Evolutionary conservation across 2,113 vertebrate genomes (phyloP).

Genomic region (Salminus brasiliensis): DNA sequence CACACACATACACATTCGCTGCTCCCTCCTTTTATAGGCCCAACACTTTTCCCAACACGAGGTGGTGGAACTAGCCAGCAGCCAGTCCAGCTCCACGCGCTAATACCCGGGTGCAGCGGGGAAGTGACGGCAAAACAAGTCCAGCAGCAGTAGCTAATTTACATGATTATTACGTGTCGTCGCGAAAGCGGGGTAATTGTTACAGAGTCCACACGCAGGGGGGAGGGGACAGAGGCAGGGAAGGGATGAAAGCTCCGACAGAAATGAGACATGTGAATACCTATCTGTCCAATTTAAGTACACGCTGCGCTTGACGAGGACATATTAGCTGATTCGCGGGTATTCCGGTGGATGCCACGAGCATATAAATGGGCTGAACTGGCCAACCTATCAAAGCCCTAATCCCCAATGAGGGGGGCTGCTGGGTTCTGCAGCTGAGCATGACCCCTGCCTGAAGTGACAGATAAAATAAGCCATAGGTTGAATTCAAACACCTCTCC

Average conservation of each 20-base stretch:
- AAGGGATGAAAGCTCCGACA: neutral
- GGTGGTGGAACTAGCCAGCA: conserved; percentile 13
- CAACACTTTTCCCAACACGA: conserved; percentile 59
- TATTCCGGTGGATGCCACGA: neutral
- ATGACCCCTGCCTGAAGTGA: neutral
- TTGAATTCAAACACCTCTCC: conserved; percentile 44
- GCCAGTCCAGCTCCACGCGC: conserved; percentile 54
- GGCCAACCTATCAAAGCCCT: neutral
- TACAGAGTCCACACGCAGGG: conserved; percentile 4
- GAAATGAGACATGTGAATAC: conserved; percentile 31
- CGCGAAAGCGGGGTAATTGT: conserved; percentile 48
- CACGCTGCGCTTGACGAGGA: conserved; percentile 30
- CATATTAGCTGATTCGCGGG: conserved; percentile 8
- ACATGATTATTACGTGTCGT: conserved; percentile 57
- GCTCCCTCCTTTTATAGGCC: conserved; percentile 64
- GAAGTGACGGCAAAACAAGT: conserved; percentile 26
- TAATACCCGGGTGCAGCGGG: conserved; percentile 40
- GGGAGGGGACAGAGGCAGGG: conserved; percentile 15
- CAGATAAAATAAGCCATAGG: conserved; percentile 18
- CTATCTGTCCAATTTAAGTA: conserved; percentile 40
- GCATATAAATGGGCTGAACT: conserved; percentile 9
- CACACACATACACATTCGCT: conserved; percentile 37
- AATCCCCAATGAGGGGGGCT: conserved; percentile 16
- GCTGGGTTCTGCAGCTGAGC: neutral
- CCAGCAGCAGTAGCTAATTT: conserved; percentile 48